phyloP scores from a whole-genome alignment of 1,140 invertebrate genomes.

The Choristoneura fumiferana region DNA sequence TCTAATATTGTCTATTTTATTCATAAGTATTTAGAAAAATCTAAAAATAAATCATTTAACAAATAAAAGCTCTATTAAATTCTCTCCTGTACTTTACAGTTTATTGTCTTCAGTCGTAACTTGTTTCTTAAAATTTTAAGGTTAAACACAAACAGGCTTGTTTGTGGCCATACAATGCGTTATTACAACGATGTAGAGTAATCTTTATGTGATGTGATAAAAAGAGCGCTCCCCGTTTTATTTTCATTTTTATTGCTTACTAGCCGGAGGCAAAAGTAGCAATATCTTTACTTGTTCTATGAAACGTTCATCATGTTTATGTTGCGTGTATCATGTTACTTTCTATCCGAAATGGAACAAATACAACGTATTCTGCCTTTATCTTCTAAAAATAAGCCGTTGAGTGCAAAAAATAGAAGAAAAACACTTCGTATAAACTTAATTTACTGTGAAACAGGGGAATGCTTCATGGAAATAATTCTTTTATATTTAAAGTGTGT shows the following conservation, averaged over 20 bases:
- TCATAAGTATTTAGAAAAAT: no score
- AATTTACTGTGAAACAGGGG: no score
- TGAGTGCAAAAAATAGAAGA: no score
- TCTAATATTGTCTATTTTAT: no score
- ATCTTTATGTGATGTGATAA: conserved; percentile 14
- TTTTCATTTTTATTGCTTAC: conserved; percentile 12
- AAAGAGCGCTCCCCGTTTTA: background rate
- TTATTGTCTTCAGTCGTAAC: background rate
- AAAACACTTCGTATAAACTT: no score
- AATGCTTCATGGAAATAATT: no score
- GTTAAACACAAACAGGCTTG: background rate
- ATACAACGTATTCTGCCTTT: no score
- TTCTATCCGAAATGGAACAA: background rate
- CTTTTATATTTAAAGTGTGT: no score
- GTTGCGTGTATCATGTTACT: background rate
- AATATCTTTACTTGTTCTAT: background rate
- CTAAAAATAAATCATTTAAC: no score
- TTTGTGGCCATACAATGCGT: conserved; percentile 4
- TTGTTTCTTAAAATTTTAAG: conserved; percentile 1
- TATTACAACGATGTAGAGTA: background rate
- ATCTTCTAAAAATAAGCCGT: no score
- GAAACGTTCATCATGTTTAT: conserved; percentile 7
- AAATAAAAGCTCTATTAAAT: no score
- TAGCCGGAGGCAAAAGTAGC: conserved; percentile 1
- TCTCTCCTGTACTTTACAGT: no score